Base-by-base conservation (phyloP, 2,888 invertebrate genomes). In the Philereme transversata region DNA sequence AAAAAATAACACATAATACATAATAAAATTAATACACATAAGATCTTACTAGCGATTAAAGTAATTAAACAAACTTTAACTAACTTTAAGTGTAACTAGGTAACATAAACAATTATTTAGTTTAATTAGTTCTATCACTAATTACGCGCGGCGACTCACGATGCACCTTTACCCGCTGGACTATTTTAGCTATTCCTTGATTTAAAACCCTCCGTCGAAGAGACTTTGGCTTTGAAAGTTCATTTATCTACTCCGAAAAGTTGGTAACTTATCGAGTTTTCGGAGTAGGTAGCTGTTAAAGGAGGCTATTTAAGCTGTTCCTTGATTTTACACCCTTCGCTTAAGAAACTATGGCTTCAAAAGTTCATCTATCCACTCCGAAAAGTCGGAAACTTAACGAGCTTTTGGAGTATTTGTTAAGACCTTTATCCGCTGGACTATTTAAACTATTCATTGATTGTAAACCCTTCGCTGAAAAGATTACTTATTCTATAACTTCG, bases 101-200 rank as follows among this genome's bases (percentile, higher is more conserved):
- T 34, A 41, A 34, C 3, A 63, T 57, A 68, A 62, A 65, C 64
- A 63, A 62, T 67, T 65, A 71, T 4, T 4, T 40, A 76, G 74
- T 83, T 88, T 90, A 90, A 90, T 90, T 90, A 89, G 89, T 70
- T 69, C 74, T 83, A 86, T 87, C 78, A 77, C 86, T 90, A 90
- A 90, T 90, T 90, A 89, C 87, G 49, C 88, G 76, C 73, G 77
- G 77, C 75, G 75, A 77, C 83, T 84, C 88, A 88, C 90, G 89
- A 84, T 74, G 78, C 78, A 79, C 81, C 81, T 79, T 72, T 70
- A 64, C 60, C 65, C 70, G 72, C 68, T 44, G 69, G 68, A 67
- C 70, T 74, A 82, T 84, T 81, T 81, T 71, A 83, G 75, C 80
- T 73, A 84, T 83, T 73, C 72, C 72, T 77, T 78, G 81, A 83